Conservation (phyloP, 2,888 invertebrate species). For the Hecatera dysodea region DNA sequence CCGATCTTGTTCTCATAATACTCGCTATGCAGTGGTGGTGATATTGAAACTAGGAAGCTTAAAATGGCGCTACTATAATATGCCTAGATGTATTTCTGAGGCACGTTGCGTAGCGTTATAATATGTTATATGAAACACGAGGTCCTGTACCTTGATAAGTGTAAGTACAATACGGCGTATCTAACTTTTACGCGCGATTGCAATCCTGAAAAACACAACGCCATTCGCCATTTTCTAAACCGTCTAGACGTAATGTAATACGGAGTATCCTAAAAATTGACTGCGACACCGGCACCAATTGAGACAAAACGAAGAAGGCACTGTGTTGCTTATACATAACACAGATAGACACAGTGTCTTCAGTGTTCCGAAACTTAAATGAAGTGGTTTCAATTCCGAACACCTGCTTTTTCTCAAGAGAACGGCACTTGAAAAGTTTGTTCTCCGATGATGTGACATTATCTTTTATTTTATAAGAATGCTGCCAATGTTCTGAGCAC, state of each 20-base stretch:
- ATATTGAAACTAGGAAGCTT: not conserved
- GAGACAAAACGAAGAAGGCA: not conserved
- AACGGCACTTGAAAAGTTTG: slow-evolving; percentile 42
- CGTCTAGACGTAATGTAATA: not conserved
- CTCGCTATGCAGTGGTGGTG: not conserved
- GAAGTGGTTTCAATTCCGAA: slow-evolving; percentile 57
- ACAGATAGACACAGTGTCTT: slow-evolving; percentile 1
- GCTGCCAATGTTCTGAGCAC: no score
- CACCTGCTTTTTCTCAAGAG: slow-evolving; percentile 66
- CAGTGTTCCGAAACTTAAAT: slow-evolving; percentile 46
- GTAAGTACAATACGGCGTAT: not conserved
- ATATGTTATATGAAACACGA: no score
- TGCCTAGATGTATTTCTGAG: not conserved
- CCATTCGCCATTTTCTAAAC: not conserved
- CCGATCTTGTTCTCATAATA: not conserved
- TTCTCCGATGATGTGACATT: slow-evolving; percentile 2
- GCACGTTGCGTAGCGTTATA: no score
- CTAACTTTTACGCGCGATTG: not conserved
- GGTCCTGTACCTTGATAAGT: no score
- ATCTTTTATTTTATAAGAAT: not conserved
- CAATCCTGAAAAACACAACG: not conserved
- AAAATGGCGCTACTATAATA: not conserved
- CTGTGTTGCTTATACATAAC: not conserved
- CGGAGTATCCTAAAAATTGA: not conserved
- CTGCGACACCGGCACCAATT: not conserved